Evolutionary conservation across 2,113 vertebrate genomes (phyloP), one percentile per base, ranked within the genome.

Genomic region (Hippopotamus amphibius): DNA sequence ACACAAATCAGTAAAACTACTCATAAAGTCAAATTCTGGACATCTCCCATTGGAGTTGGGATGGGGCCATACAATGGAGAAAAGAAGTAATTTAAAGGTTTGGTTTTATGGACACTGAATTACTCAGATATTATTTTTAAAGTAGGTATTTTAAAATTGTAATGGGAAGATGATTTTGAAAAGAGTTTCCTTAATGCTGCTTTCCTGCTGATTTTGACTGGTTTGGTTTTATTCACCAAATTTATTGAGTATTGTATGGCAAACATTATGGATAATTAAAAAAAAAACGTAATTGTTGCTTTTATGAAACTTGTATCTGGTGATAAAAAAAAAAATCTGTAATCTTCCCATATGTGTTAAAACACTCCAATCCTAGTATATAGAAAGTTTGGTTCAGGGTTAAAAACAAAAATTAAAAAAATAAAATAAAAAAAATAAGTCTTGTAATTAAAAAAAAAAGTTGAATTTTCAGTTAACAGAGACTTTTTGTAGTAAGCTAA

Each of bases 401-500:
- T 93, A 79, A 84, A 85, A 55, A 59, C 50, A 80, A 88, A 90
- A 50, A 12, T 48, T 50, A 11, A 6, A 50, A 76, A 76, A 76
- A 24, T 19, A 50, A 72, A 53, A 59, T 74, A 71, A 55, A 59
- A 81, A 33, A 77, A 91, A 33, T 48, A 96, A 92, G 13, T 86
- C 26, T 81, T 89, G 24, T 82, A 24, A 86, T 59, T 74, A 0
- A 50, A 69, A 93, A 94, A 77, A 57, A 12, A 90, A 93, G 26
- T 63, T 68, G 53, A 68, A 17, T 74, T 92, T 96, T 94, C 88
- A 83, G 55, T 96, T 88, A 95, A 65, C 28, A 63, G 16, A 59
- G 33, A 41, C 74, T 85, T 65, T 95, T 71, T 96, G 6, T 95
- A 71, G 46, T 87, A 95, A 94, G 16, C 33, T 95, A 85, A 63